Evolutionary conservation across 2,888 invertebrate genomes (phyloP), one percentile per base, ranked within the genome.

Genomic region (Platycheirus albimanus): DNA sequence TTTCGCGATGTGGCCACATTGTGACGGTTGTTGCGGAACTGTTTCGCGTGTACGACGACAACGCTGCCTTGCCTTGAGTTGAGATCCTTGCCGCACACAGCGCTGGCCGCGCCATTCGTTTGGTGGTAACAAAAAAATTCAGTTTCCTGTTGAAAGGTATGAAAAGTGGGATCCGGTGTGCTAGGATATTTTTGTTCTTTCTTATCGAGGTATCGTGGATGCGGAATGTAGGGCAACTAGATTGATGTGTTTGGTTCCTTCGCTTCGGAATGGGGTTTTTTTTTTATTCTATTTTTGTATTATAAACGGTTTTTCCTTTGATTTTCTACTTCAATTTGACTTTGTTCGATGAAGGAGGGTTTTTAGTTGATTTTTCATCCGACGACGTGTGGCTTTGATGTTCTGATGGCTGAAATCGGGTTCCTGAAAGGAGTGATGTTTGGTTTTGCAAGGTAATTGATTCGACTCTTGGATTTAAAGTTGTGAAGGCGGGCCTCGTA

Each of bases 1-100:
- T 51, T 58, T 41, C 41, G 49, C 75, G 41, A 67, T 67, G 67
- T 75, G 75, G 75, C 75, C 75, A 75, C 75, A 75, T 19, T 56
- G 43, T 75, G 67, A 43, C 24, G 75, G 75, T 58, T 75, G 47
- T 19, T 58, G 47, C 15, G 74, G 56, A 41, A 41, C 13, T 30
- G 30, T 20, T 51, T 58, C 58, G 58, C 75, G 51, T 58, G 56
- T 58, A 30, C 51, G 43, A 33, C 28, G 38, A 45, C 61, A 61
- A 45, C 15, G 3, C 58, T 15, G 15, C 41, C n/a, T n/a, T n/a
- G n/a, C n/a, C n/a, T n/a, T n/a, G n/a, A n/a, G n/a, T n/a, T n/a
- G n/a, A n/a, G n/a, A n/a, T n/a, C n/a, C n/a, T n/a, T n/a, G 4
- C 41, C 24, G 11, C 41, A n/a, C 15, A 13, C 6, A n/a, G n/a